Evolutionary conservation across 1,140 invertebrate genomes (phyloP), one percentile per base, ranked within the genome.

Genomic region (Trachymyrmex septentrionalis): DNA sequence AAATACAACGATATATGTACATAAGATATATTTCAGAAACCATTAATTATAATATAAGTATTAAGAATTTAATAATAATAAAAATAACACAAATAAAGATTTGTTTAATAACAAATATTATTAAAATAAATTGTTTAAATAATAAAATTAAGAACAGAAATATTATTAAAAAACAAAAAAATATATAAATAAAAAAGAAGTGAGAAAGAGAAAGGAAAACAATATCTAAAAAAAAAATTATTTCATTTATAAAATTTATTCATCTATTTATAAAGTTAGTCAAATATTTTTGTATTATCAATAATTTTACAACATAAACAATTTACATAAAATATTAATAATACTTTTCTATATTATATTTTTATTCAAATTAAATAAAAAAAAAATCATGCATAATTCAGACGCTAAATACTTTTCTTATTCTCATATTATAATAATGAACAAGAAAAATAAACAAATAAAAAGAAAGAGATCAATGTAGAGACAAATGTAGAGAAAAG

Each of bases 21-120:
- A 27, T 44, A 59, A 78, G 12, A 34, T 66, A 81, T 59, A 81
- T 59, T 30, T 66, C 16, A 34, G 19, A 44, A 81, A 48, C 1
- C 6, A 44, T 78, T 71, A 69, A 81, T 48, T 9, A 81, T 6
- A 21, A 72, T 9, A 81, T 6, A 21, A 72, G 12, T 59, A 38
- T 24, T 53, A 48, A 69, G 14, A 69, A 55, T 57, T 69, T 38
- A 19, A 38, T 81, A 48, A n/a, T 50, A 59, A 80, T 67, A 14
- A 67, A 10, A 24, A 16, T 16, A 48, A 16, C 27, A 27, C 5
- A 3, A 1, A 21, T 0, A 77, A 7, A 48, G 4, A 16, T 66
- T 50, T 30, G 50, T 27, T 75, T 57, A 78, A 78, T 9, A 27
- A 12, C 2, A 19, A 61, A 48, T 4, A 61, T 48, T n/a, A 3